Evolutionary conservation across 2,888 invertebrate species (phyloP).

Genomic region (Pammene fasciana): DNA sequence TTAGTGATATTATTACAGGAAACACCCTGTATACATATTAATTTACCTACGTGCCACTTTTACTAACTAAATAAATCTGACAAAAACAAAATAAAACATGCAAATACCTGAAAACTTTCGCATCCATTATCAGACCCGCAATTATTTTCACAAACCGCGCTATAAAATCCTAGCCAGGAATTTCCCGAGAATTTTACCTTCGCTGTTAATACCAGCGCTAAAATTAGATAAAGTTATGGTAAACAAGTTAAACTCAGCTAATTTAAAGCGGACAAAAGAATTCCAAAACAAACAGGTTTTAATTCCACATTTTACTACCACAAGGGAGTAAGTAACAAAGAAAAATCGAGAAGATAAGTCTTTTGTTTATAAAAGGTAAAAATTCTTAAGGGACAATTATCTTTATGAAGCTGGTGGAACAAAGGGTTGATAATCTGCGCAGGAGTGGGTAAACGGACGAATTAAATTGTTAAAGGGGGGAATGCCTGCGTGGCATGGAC

Average conservation of each 20-base stretch:
- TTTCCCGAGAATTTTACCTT: conserved; percentile 15
- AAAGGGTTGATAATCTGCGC: conserved; percentile 71
- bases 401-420: conserved; percentile 72
- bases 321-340: conserved; percentile 2
- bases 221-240: conserved; percentile 31
- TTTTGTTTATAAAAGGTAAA: conserved; percentile 1
- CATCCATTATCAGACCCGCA: conserved; percentile 12
- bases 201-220: conserved; percentile 28
- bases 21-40: no score
- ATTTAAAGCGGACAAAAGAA: conserved; percentile 40
- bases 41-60: no score
- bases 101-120: conserved; percentile 19
- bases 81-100: conserved; percentile 7
- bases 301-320: not conserved
- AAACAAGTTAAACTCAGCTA: conserved; percentile 33
- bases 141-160: conserved; percentile 25
- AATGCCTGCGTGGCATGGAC: conserved; percentile 46
- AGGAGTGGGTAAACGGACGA: conserved; percentile 65
- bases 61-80: no score
- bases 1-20: no score
- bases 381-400: conserved; percentile 54
- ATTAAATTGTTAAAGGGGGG: conserved; percentile 70
- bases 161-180: conserved; percentile 13
- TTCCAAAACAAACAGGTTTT: conserved; percentile 38
- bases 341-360: not conserved